A percentile compares a stretch with the other conserved stretches of the same genome.
Conservation (phyloP, 2,113 vertebrate genomes). For the Ceyx melanurus region DNA sequence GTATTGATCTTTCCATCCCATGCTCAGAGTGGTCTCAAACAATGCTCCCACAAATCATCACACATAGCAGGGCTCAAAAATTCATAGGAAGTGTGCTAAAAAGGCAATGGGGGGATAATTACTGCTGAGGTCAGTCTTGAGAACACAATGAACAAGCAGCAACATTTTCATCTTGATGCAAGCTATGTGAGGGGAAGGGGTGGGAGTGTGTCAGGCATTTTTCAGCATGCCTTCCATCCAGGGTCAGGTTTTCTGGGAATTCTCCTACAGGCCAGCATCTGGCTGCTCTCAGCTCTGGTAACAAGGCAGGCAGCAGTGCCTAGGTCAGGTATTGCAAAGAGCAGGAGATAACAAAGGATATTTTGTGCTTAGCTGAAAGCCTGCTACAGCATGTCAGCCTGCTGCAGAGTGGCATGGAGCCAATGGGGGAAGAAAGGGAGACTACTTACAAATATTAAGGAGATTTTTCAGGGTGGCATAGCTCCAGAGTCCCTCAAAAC, state of each 20-base stretch:
- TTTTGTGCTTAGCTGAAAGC: neutral
- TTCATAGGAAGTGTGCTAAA: neutral
- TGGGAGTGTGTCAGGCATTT: neutral
- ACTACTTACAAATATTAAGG: neutral
- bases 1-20: conserved; percentile 27
- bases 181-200: neutral
- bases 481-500: neutral
- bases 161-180: neutral
- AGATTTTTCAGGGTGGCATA: neutral
- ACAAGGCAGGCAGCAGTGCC: neutral
- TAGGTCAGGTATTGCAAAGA: neutral
- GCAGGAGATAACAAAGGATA: neutral
- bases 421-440: neutral
- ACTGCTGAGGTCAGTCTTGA: neutral
- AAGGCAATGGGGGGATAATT: neutral
- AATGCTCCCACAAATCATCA: neutral
- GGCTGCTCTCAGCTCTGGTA: neutral
- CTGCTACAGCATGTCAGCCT: neutral
- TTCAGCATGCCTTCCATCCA: neutral
- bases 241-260: neutral
- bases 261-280: neutral
- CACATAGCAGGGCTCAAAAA: neutral
- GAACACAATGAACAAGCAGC: neutral
- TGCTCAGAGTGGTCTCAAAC: neutral
- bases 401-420: neutral